Evolutionary conservation across 2,113 vertebrate genomes (phyloP), one percentile per base, ranked within the genome.

Genomic region (Danionella cerebrum): DNA sequence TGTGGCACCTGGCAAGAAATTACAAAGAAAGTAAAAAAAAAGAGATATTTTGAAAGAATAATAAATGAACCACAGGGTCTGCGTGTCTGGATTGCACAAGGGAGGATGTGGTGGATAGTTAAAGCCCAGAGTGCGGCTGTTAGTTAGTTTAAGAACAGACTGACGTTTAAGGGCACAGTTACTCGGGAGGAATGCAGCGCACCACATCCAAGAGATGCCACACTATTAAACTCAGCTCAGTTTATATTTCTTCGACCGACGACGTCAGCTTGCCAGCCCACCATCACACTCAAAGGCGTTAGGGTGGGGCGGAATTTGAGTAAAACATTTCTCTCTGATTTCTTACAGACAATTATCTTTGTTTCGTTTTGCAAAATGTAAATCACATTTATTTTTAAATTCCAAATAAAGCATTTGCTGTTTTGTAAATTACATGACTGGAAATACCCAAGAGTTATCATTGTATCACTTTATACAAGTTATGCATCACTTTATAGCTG

Each of bases 141-240:
- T 74, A 29, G 72, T 74, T 74, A 70, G 72, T 69, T 70, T 74
- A 70, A 67, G 62, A 58, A 58, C 67, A 18, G 24, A 50, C 21
- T 21, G 42, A 51, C 67, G 47, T 42, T 19, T n/a, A 58, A 65
- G 47, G 41, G 44, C n/a, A 29, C 39, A 50, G 38, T 22, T 33
- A 44, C 48, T 55, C 25, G n/a, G 12, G 31, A 67, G 24, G 50
- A 70, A 69, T 42, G 54, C 66, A 24, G 36, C 39, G 25, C 2
- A 16, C 63, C 73, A 71, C 63, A 64, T 67, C 54, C 55, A 71
- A 71, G 57, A 55, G 11, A 57, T 71, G 27, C 64, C 65, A 67
- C 57, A 67, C 69, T 36, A 35, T 27, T 48, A 58, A 75, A 71
- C 64, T 58, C 35, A 44, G 33, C 31, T 22, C 63, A 50, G 55